These are phyloP conservation scores for Augiades crinisus DNA, from an alignment of 2,888 invertebrate genomes.

Conservation along the genomic window DNA sequence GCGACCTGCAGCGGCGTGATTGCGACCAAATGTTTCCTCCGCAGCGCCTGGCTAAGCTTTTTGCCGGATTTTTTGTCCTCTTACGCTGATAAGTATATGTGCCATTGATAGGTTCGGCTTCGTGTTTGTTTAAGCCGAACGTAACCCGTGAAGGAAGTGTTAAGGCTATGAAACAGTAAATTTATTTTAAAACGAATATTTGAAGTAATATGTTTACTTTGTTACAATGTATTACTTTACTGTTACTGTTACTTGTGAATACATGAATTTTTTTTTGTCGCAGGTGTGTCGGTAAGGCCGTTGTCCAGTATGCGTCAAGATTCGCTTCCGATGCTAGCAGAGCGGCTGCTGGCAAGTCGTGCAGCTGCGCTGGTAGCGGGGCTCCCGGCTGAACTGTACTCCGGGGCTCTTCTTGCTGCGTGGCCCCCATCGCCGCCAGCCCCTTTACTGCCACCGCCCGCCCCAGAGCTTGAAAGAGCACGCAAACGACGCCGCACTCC, in stretches of 20 bases:
- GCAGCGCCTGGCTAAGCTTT: constrained; percentile 67
- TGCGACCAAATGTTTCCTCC: constrained; percentile 80
- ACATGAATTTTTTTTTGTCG: constrained; percentile 31
- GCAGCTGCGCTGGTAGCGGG: constrained; percentile 78
- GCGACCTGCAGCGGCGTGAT: constrained; percentile 77
- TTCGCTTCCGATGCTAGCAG: constrained; percentile 72
- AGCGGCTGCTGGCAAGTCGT: constrained; percentile 78
- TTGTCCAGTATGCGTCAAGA: constrained; percentile 76
- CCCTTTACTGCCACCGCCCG: constrained; percentile 75
- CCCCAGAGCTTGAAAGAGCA: constrained; percentile 66
- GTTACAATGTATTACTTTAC: too few relatives aligned
- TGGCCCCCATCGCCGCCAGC: constrained; percentile 80
- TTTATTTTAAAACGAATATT: background rate
- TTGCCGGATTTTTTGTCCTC: constrained; percentile 68
- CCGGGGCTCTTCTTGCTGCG: constrained; percentile 82
- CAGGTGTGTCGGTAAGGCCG: constrained; percentile 77
- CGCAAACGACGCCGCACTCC: constrained; percentile 73
- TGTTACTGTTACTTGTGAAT: too few relatives aligned
- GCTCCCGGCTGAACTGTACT: constrained; percentile 83
- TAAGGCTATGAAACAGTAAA: background rate
- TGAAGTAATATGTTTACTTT: background rate
- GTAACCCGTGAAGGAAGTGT: constrained; percentile 67
- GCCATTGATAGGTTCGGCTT: constrained; percentile 75
- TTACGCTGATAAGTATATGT: constrained; percentile 66
- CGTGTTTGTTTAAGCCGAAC: constrained; percentile 73